Conservation (phyloP, 2,113 vertebrate species). For the Apteryx owenii region DNA sequence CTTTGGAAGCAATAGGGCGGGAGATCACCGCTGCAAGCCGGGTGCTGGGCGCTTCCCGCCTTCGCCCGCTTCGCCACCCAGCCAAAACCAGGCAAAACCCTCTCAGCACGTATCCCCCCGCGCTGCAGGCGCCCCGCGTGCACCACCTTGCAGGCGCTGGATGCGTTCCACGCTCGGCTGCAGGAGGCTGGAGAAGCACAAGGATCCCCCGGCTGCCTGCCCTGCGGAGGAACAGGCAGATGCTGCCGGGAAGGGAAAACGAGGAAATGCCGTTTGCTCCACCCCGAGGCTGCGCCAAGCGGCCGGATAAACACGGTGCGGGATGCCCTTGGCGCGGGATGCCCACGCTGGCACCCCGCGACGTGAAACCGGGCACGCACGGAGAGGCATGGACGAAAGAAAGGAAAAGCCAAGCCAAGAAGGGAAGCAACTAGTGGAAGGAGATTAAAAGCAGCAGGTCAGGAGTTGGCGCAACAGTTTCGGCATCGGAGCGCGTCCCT, state of each 20-base stretch:
- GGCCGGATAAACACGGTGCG: accelerated
- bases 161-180: constrained; percentile 71
- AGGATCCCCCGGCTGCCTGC: constrained; percentile 48
- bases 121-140: too few species aligned
- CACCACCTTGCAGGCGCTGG: constrained; percentile 2
- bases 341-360: neutral
- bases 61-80: accelerated
- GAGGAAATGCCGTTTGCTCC: neutral
- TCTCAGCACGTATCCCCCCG: too few species aligned
- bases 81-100: neutral
- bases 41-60: neutral
- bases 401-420: neutral
- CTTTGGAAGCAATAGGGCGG: constrained; percentile 43
- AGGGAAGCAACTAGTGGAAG: neutral
- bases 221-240: neutral
- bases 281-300: neutral
- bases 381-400: neutral
- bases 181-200: constrained; percentile 65
- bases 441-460: neutral
- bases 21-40: neutral
- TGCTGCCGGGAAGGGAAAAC: neutral
- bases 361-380: too few species aligned
- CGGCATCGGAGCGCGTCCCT: accelerated
- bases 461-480: neutral
- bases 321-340: neutral